Evolutionary conservation across 2,113 vertebrate genomes (phyloP).

Genomic region (Calonectris borealis): DNA sequence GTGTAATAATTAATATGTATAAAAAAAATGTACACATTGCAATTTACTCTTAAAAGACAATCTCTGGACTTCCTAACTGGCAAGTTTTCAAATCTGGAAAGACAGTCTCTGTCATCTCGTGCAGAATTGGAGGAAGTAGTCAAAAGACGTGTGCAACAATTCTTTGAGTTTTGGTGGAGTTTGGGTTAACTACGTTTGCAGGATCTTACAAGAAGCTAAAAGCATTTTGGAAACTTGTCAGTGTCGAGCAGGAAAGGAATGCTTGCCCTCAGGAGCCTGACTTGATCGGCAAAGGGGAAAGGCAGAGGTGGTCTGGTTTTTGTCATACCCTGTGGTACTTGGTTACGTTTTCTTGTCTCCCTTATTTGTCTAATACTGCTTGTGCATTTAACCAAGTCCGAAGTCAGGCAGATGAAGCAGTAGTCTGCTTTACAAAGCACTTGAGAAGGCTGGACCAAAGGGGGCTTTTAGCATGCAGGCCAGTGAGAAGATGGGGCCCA

Average conservation of each 20-base stretch:
- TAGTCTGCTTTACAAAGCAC: not conserved
- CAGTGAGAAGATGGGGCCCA: not conserved
- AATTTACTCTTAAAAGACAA: not conserved
- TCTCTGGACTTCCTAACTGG: not conserved
- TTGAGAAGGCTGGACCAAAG: not conserved
- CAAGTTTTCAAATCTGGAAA: not conserved
- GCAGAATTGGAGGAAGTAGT: not conserved
- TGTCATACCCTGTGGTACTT: not conserved
- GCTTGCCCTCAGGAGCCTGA: not conserved
- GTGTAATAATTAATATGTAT: not conserved
- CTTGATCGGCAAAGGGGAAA: not conserved
- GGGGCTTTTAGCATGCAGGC: fast-evolving
- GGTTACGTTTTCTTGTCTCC: not conserved
- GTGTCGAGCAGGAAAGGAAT: not conserved
- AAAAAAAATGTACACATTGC: not conserved
- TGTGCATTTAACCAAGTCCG: not conserved
- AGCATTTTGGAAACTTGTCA: not conserved
- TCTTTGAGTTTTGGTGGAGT: not conserved
- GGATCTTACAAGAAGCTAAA: not conserved
- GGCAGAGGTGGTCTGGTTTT: not conserved
- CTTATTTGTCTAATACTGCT: not conserved
- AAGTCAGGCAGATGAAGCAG: not conserved
- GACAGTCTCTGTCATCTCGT: not conserved
- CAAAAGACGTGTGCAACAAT: not conserved
- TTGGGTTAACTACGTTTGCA: not conserved